Percentiles rank a stretch among this genome's conserved stretches.
Evolutionary conservation across 2,888 invertebrate species (phyloP).

Genomic region (Empis stercorea): DNA sequence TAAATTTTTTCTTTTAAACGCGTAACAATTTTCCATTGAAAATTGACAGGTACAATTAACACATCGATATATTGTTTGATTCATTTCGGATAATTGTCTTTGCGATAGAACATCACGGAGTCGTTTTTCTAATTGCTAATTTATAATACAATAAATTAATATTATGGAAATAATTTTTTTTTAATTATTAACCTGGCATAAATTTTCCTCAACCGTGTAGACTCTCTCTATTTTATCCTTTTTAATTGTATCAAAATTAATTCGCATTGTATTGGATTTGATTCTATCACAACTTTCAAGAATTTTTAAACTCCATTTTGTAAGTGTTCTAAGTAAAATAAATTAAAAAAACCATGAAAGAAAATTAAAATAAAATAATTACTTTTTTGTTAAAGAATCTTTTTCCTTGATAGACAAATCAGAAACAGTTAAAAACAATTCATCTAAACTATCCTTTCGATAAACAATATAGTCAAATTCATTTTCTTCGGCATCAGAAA

Average conservation of each 20-base stretch:
- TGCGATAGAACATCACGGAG: slow-evolving; percentile 37
- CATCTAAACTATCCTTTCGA: slow-evolving; percentile 27
- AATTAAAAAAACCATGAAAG: slow-evolving; percentile 16
- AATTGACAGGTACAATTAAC: slow-evolving; percentile 51
- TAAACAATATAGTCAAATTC: slow-evolving; percentile 30
- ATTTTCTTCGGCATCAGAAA: slow-evolving; percentile 35
- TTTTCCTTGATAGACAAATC: slow-evolving; percentile 40
- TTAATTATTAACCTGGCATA: slow-evolving; percentile 38
- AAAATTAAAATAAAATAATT: slow-evolving; percentile 16
- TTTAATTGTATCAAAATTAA: slow-evolving; percentile 48
- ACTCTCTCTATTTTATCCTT: slow-evolving; percentile 43
- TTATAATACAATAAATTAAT: slow-evolving; percentile 10
- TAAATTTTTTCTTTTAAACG: slow-evolving; percentile 15
- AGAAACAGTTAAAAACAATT: slow-evolving; percentile 38
- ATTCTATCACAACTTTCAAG: slow-evolving; percentile 40
- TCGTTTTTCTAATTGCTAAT: slow-evolving; percentile 38
- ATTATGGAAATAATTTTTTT: too few relatives aligned
- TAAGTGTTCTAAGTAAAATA: slow-evolving; percentile 25
- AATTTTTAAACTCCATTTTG: slow-evolving; percentile 41
- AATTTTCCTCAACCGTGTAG: slow-evolving; percentile 43
- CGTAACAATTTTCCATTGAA: slow-evolving; percentile 36
- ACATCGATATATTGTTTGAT: slow-evolving; percentile 42
- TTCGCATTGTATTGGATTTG: slow-evolving; percentile 39
- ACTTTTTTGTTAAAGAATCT: slow-evolving; percentile 36
- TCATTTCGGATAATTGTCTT: slow-evolving; percentile 38